phyloP scores from a whole-genome alignment of 2,797 vertebrate species.

The Intellagama lesueurii region DNA sequence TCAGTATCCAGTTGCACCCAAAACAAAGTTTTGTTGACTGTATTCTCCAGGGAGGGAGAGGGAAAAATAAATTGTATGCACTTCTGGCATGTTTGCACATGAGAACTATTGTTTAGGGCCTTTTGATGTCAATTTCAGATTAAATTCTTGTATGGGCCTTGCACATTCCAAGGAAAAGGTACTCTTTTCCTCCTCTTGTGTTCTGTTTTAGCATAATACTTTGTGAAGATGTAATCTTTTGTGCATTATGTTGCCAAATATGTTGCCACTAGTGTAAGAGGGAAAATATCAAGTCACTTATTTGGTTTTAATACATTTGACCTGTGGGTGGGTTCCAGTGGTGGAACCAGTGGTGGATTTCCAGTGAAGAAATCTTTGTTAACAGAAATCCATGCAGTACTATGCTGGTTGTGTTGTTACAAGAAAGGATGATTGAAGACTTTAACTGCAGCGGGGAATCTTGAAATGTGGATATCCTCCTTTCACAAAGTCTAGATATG shows the following conservation, averaged over 20 bases:
- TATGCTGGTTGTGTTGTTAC: background rate
- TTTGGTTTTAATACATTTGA: conserved; percentile 22
- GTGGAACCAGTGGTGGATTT: background rate
- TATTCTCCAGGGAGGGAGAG: conserved; percentile 35
- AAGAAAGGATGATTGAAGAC: background rate
- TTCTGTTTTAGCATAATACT: conserved; percentile 8
- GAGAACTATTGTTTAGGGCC: conserved; percentile 27
- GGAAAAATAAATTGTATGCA: conserved; percentile 18
- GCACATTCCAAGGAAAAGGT: conserved; percentile 34
- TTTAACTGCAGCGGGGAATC: background rate
- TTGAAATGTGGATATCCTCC: background rate
- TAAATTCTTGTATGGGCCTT: conserved; percentile 45
- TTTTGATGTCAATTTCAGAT: conserved; percentile 37
- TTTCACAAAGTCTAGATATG: background rate
- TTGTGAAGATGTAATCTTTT: conserved; percentile 25
- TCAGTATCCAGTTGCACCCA: conserved; percentile 1
- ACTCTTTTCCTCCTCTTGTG: background rate
- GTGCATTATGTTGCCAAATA: conserved; percentile 29
- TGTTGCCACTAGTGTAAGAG: background rate
- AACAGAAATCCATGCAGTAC: background rate
- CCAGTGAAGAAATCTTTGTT: background rate
- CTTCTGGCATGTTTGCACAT: background rate
- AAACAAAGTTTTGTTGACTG: conserved; percentile 32
- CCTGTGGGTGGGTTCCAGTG: background rate
- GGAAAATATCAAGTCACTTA: conserved; percentile 15